These are phyloP conservation scores for Hyposoter dolosus DNA, from an alignment of 2,888 invertebrate species.

Conservation along the genomic window DNA sequence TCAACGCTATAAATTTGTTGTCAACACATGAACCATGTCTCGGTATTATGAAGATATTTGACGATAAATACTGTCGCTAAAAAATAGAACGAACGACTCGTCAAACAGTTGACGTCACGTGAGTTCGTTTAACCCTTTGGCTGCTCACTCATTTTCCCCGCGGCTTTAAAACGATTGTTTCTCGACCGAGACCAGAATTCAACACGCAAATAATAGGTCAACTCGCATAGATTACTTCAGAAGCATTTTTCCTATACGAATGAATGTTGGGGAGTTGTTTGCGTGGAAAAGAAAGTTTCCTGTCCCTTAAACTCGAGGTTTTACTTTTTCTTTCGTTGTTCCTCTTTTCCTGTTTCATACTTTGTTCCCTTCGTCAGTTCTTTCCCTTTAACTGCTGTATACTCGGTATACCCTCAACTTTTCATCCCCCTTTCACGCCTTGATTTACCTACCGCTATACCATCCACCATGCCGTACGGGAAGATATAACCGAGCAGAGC, in stretches of 20 bases:
- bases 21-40: background rate
- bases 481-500: conserved; percentile 58
- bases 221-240: conserved; percentile 77
- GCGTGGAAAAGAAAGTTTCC: conserved; percentile 70
- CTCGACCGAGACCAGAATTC: too few species aligned
- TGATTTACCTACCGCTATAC: conserved; percentile 74
- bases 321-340: conserved; percentile 56
- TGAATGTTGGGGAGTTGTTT: conserved; percentile 71
- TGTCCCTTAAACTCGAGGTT: conserved; percentile 57
- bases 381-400: conserved; percentile 54
- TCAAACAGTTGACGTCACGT: conserved; percentile 4
- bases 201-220: too few species aligned
- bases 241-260: conserved; percentile 76
- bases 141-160: too few species aligned
- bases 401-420: conserved; percentile 48
- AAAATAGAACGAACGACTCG: background rate
- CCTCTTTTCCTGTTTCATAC: conserved; percentile 39
- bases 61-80: background rate
- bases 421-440: conserved; percentile 67
- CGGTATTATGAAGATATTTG: background rate
- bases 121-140: background rate
- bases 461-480: conserved; percentile 40
- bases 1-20: background rate
- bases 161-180: too few species aligned
- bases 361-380: conserved; percentile 32